Base-by-base conservation (phyloP, 2,113 vertebrate species). In the Brachypteracias leptosomus region DNA sequence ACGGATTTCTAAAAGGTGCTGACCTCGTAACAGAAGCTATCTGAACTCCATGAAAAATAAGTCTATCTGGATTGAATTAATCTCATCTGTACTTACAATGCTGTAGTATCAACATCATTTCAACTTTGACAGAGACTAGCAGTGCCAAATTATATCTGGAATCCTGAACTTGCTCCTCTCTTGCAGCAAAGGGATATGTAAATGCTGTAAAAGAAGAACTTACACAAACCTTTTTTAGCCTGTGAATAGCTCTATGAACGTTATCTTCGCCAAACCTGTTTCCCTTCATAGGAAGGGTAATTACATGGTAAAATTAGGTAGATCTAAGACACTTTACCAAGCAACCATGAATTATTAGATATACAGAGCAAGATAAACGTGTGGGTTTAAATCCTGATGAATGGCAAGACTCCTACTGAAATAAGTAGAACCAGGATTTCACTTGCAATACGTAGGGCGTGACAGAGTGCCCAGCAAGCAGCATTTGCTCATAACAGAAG, bases 11-110 rank as follows among this genome's bases (percentile, higher is more conserved):
- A 61, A 24, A 5, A 33, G 36, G 7, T 4, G 5, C 57, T 66
- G 66, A 20, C 3, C 65, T 28, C 26, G 58, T 5, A 6, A 8
- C 5, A 70, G 35, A 54, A 31, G 18, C 16, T 42, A 59, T 47
- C n/a, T 3, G 0, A 6, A 18, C 19, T 10, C 21, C 33, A 29
- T 28, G 54, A 24, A 8, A 33, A 38, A 0, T 13, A 17, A 35
- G 29, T 59, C 29, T 42, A 10, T 29, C 19, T 16, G 21, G 7
- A 8, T 13, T 40, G 8, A 59, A 70, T 18, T 7, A 26, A 62
- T 38, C 10, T 66, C 46, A 58, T 7, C 24, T 62, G 42, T 9
- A 35, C 26, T 11, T 7, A 1, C 5, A 4, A 17, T 7, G 1
- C 62, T 35, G 5, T 0, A 8, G 7, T 3, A 11, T 0, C 59